Evolutionary conservation across 1,140 invertebrate species (phyloP).

Genomic region (Subanguina moxae): DNA sequence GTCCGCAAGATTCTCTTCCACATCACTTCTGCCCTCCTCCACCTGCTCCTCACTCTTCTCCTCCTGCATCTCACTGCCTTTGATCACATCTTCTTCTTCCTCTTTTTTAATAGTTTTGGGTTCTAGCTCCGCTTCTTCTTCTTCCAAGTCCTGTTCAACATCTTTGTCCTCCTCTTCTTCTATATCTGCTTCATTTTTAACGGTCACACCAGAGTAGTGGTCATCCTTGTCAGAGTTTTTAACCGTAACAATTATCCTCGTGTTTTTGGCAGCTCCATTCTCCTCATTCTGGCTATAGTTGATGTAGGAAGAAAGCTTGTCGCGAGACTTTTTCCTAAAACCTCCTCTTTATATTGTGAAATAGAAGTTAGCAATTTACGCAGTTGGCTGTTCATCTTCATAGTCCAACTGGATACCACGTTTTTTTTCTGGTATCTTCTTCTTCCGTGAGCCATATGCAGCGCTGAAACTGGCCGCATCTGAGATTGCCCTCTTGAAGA

Average conservation of each 20-base stretch:
- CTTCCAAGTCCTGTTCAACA: not conserved
- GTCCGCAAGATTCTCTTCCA: not conserved
- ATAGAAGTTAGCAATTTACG: no score
- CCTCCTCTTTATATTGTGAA: no score
- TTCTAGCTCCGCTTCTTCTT: not conserved
- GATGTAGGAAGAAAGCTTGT: no score
- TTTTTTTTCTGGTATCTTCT: not conserved
- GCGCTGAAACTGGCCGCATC: slow-evolving; percentile 13
- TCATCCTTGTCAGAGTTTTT: not conserved
- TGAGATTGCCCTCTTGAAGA: slow-evolving; percentile 19
- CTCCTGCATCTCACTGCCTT: slow-evolving; percentile 10
- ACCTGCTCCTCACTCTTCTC: not conserved
- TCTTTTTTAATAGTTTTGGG: not conserved
- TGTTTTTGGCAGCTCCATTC: not conserved
- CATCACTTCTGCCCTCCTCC: not conserved
- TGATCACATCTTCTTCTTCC: not conserved
- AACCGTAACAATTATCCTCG: not conserved
- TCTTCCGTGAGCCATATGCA: not conserved
- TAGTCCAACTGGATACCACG: slow-evolving; percentile 9
- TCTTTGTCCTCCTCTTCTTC: not conserved
- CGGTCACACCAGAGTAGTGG: not conserved
- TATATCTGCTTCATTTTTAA: not conserved
- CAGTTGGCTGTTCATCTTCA: slow-evolving; percentile 3
- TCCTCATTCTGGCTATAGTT: no score
- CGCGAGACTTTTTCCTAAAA: no score